Evolutionary conservation across 2,888 invertebrate species (phyloP).

Genomic region (Watsonalla binaria): DNA sequence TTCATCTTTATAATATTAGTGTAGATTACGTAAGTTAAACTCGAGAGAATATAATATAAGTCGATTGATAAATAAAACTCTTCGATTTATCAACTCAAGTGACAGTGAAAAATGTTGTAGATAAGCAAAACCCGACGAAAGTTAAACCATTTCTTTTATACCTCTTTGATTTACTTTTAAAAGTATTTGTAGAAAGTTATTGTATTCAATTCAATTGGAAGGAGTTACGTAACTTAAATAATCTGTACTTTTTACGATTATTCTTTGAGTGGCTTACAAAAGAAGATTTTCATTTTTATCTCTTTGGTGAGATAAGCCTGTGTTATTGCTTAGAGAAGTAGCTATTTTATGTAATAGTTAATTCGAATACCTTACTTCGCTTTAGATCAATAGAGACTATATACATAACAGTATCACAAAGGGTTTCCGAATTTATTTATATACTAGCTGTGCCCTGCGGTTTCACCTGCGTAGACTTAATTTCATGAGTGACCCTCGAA

Average conservation of each 20-base stretch:
- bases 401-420: no score
- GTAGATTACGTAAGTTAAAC: slow-evolving; percentile 2
- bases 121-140: slow-evolving; percentile 12
- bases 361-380: no score
- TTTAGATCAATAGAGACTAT: no score
- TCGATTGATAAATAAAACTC: slow-evolving; percentile 10
- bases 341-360: no score
- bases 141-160: background rate
- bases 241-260: background rate
- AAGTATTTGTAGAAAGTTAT: slow-evolving; percentile 1
- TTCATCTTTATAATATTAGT: no score
- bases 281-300: no score
- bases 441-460: no score
- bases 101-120: slow-evolving; percentile 18
- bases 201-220: background rate
- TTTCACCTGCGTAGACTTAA: no score
- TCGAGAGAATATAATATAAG: background rate
- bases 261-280: background rate
- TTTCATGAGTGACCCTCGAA: no score
- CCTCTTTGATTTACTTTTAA: slow-evolving; percentile 1
- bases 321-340: no score
- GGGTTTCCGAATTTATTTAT: no score
- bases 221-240: background rate
- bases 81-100: slow-evolving; percentile 8
- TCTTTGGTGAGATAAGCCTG: no score